Evolutionary conservation across 2,888 invertebrate species (phyloP).

Genomic region (Sinohyriopsis cumingii): DNA sequence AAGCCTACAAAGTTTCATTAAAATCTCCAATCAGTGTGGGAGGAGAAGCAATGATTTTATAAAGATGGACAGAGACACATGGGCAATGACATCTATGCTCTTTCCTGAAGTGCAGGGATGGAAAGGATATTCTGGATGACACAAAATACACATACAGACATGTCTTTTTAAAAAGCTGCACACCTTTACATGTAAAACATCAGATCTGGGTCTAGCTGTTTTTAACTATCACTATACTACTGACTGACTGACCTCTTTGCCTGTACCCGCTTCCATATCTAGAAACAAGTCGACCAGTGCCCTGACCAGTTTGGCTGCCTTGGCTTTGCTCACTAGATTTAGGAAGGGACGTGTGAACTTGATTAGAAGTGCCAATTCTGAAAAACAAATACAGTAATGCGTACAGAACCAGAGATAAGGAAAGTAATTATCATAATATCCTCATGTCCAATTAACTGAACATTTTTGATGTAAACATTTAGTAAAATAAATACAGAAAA

Average conservation of each 20-base stretch:
- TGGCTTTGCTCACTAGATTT: constrained; percentile 96
- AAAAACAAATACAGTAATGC: constrained; percentile 21
- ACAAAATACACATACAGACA: neutral
- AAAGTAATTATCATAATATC: no score
- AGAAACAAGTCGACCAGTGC: constrained; percentile 97
- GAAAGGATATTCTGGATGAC: neutral
- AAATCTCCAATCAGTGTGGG: no score
- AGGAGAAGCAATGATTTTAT: neutral
- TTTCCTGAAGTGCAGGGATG: neutral
- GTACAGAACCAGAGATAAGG: no score
- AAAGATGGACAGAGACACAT: neutral
- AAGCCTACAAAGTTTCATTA: no score
- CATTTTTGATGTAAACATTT: no score
- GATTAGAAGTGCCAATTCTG: constrained; percentile 81
- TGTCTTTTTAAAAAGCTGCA: neutral
- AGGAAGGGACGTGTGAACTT: constrained; percentile 96
- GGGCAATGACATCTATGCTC: neutral
- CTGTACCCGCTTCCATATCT: constrained; percentile 96
- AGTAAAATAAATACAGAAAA: no score
- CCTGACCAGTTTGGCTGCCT: constrained; percentile 97
- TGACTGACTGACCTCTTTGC: constrained; percentile 82
- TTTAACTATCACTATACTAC: neutral
- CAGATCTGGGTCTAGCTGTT: neutral
- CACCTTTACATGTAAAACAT: no score
- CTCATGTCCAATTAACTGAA: no score